Base-by-base conservation (phyloP, 2,888 invertebrate species). In the Adela reaumurella region DNA sequence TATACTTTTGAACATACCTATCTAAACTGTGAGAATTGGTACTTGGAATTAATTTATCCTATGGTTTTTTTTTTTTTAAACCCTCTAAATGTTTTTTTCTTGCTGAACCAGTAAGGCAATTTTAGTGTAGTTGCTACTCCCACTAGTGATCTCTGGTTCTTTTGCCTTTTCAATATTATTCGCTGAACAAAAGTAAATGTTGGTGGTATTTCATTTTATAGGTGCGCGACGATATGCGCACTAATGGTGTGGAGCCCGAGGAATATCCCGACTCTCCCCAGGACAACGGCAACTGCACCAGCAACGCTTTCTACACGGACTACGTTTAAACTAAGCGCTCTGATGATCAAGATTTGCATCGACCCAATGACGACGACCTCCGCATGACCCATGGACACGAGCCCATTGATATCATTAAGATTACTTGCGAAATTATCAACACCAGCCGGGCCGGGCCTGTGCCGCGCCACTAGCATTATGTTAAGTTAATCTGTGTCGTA, bases 141-240 rank as follows among this genome's bases (percentile, higher is more conserved):
- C n/a, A n/a, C n/a, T n/a, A n/a, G n/a, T n/a, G n/a, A n/a, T n/a
- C n/a, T n/a, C n/a, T n/a, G n/a, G n/a, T n/a, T n/a, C n/a, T n/a
- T n/a, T n/a, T n/a, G n/a, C n/a, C n/a, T n/a, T n/a, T n/a, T n/a
- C n/a, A n/a, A n/a, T n/a, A n/a, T n/a, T n/a, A n/a, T n/a, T n/a
- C n/a, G n/a, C n/a, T n/a, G n/a, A n/a, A n/a, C n/a, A n/a, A n/a
- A n/a, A n/a, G n/a, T 24, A 24, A 8, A 24, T 24, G 24, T 24
- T 24, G n/a, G 24, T 42, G 62, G 24, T 24, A 24, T 24, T 24
- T n/a, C 4, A 24, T 24, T 24, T n/a, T n/a, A 63, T 63, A 82
- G 81, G 77, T 85, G 43, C 81, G 85, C 28, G 85, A 86, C 57
- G 83, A 84, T 51, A 79, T 85, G 82, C 77, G 81, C 49, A 81